These are phyloP conservation scores for Elysia crispata DNA, from an alignment of 2,888 invertebrate genomes.

Conservation along the genomic window DNA sequence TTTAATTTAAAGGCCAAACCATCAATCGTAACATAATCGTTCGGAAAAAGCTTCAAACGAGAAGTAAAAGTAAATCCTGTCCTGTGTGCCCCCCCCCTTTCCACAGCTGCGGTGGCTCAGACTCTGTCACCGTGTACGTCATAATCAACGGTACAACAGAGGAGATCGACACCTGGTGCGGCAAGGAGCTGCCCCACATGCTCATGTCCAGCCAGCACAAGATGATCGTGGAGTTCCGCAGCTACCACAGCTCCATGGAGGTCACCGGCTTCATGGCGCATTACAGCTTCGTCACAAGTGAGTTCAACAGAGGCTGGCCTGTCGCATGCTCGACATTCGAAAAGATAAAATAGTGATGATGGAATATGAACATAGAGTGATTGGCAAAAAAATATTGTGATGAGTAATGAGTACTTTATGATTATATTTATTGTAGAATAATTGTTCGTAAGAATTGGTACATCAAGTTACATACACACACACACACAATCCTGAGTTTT, in stretches of 20 bases:
- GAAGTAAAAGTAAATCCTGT: too few relatives aligned
- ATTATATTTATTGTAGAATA: too few relatives aligned
- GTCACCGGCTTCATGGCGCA: constrained; percentile 92
- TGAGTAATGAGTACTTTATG: too few relatives aligned
- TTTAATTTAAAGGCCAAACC: too few relatives aligned
- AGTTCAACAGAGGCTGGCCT: too few relatives aligned
- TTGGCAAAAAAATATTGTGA: too few relatives aligned
- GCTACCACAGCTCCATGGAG: constrained; percentile 84
- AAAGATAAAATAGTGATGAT: neutral
- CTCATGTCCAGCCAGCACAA: constrained; percentile 95
- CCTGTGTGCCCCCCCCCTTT: neutral
- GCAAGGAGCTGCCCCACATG: constrained; percentile 87
- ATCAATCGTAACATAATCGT: too few relatives aligned
- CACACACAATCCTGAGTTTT: too few relatives aligned
- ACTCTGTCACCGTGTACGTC: constrained; percentile 89
- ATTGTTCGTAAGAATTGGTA: too few relatives aligned
- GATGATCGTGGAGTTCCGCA: constrained; percentile 90
- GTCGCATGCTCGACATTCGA: neutral
- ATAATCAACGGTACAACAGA: constrained; percentile 90
- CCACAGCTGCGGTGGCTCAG: constrained; percentile 79
- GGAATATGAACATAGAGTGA: too few relatives aligned
- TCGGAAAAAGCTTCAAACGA: too few relatives aligned
- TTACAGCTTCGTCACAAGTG: constrained; percentile 93
- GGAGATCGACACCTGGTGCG: constrained; percentile 92
- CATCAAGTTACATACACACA: too few relatives aligned